Percentiles rank a stretch among this genome's conserved stretches.
These are phyloP conservation scores for Hypsopygia costalis DNA, from an alignment of 2,888 invertebrate species.

Conservation along the genomic window DNA sequence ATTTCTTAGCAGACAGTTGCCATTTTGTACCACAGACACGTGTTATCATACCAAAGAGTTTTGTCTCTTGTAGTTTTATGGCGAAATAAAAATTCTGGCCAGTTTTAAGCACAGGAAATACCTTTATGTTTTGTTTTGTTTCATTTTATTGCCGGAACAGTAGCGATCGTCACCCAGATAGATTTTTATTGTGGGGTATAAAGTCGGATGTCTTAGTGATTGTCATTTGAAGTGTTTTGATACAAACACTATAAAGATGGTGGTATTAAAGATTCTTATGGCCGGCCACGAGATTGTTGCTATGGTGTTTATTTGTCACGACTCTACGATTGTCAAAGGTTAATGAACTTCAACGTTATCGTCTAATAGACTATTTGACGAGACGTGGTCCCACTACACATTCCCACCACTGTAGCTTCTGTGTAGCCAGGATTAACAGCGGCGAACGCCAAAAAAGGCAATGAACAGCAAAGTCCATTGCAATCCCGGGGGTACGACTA, in stretches of 20 bases:
- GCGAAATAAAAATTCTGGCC: conserved; percentile 25
- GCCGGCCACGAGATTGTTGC: no score
- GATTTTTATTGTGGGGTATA: conserved; percentile 21
- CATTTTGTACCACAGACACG: conserved; percentile 20
- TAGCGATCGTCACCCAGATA: conserved; percentile 11
- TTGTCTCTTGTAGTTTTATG: conserved; percentile 28
- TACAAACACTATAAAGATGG: background rate
- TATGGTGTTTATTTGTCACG: no score
- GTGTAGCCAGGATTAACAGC: no score
- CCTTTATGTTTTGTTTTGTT: conserved; percentile 23
- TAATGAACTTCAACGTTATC: no score
- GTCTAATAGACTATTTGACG: no score
- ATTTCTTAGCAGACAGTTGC: background rate
- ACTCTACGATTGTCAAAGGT: no score
- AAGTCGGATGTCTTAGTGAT: conserved; percentile 6
- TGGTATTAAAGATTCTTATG: background rate
- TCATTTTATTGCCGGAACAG: conserved; percentile 27
- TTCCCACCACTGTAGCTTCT: no score
- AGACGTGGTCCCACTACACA: no score
- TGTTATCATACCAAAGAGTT: conserved; percentile 28
- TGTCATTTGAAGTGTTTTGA: background rate
- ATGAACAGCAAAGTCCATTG: no score
- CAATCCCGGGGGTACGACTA: no score
- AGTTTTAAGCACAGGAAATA: conserved; percentile 17
- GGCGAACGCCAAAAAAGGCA: no score